Evolutionary conservation across 2,888 invertebrate species (phyloP).

Genomic region (Drepana falcataria): DNA sequence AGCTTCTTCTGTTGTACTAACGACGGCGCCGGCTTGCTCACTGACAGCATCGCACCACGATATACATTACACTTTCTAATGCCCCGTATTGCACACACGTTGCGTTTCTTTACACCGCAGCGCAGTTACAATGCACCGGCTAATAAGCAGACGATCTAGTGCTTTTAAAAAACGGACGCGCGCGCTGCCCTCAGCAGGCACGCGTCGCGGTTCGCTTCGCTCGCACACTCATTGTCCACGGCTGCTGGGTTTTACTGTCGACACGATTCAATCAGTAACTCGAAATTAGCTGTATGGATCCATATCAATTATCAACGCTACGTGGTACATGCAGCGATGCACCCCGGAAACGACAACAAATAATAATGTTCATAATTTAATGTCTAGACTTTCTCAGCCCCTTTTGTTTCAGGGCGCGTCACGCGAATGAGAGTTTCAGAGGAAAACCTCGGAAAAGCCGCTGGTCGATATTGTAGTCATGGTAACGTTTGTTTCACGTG

Average conservation of each 20-base stretch:
- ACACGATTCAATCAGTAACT: constrained; percentile 34
- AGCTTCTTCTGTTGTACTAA: constrained; percentile 92
- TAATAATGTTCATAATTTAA: constrained; percentile 8
- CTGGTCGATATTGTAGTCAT: constrained; percentile 73
- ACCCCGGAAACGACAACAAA: not conserved
- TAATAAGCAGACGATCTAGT: constrained; percentile 56
- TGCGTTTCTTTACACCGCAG: constrained; percentile 55
- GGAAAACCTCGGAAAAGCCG: constrained; percentile 73
- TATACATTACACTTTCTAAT: constrained; percentile 75
- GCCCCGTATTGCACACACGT: constrained; percentile 65
- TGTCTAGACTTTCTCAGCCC: constrained; percentile 57
- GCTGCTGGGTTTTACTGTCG: constrained; percentile 44
- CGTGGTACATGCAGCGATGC: not conserved
- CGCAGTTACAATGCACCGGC: constrained; percentile 69
- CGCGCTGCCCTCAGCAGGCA: constrained; percentile 50
- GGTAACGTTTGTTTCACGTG: constrained; percentile 72
- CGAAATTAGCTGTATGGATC: constrained; percentile 31
- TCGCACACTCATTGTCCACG: constrained; percentile 68
- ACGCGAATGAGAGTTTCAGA: constrained; percentile 70
- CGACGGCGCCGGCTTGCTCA: constrained; percentile 76
- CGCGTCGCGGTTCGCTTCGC: constrained; percentile 66
- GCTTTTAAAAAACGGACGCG: constrained; percentile 64
- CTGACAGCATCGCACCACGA: constrained; percentile 71
- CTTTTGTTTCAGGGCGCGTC: constrained; percentile 64
- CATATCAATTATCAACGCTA: constrained; percentile 17